phyloP scores from a whole-genome alignment of 2,888 invertebrate genomes.

The Troides helena region DNA sequence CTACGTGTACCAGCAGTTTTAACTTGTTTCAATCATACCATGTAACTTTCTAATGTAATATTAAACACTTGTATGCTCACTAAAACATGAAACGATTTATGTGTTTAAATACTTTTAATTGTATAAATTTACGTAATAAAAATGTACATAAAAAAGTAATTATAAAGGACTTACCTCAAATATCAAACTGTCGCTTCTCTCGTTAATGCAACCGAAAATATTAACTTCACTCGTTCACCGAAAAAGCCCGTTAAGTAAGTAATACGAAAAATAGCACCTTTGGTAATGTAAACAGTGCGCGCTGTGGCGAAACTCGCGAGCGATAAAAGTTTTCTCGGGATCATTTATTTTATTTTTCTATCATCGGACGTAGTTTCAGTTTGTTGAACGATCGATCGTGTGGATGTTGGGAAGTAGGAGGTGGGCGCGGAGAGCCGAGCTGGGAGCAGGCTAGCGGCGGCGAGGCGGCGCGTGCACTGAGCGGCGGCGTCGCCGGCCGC shows the following conservation, averaged over 20 bases:
- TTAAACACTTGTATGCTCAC: conserved; percentile 35
- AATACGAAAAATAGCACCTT: conserved; percentile 49
- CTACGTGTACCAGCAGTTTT: conserved; percentile 58
- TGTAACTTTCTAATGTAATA: conserved; percentile 75
- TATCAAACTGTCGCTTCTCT: conserved; percentile 55
- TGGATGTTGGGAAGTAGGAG: conserved; percentile 35
- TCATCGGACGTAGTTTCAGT: conserved; percentile 36
- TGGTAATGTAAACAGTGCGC: conserved; percentile 45
- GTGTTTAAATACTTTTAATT: conserved; percentile 25
- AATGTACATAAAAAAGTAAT: conserved; percentile 24
- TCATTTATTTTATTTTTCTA: conserved; percentile 36
- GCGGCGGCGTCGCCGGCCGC: conserved; percentile 45
- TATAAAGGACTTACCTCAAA: conserved; percentile 59
- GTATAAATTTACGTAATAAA: conserved; percentile 25
- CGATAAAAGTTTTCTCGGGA: conserved; percentile 42
- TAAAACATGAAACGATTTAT: conserved; percentile 28
- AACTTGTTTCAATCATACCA: conserved; percentile 72
- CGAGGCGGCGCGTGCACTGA: conserved; percentile 75
- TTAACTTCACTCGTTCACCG: conserved; percentile 70
- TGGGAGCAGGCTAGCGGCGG: conserved; percentile 63
- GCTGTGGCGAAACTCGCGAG: conserved; percentile 45
- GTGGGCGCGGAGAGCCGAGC: conserved; percentile 40
- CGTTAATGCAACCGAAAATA: conserved; percentile 54
- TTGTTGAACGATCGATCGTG: conserved; percentile 42
- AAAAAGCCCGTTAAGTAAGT: conserved; percentile 46